These are phyloP conservation scores for Hassar affinis DNA, from an alignment of 2,113 vertebrate genomes.

Conservation along the genomic window DNA sequence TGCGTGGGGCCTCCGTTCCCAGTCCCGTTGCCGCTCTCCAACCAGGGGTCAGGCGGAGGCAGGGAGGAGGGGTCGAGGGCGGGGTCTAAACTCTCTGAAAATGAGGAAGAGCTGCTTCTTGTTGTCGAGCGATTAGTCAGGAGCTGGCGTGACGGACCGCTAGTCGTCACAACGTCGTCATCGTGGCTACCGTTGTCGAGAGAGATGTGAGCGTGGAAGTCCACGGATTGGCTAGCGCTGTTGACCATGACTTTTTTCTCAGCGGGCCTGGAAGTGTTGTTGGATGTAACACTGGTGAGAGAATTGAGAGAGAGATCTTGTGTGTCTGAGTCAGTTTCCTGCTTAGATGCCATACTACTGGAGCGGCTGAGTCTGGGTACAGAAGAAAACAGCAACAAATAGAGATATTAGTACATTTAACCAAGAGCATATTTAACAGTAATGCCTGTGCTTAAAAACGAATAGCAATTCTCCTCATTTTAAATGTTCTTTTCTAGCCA, in stretches of 20 bases:
- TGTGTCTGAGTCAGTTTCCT: slow-evolving; percentile 90
- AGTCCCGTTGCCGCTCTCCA: slow-evolving; percentile 83
- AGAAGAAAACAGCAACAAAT: slow-evolving; percentile 48
- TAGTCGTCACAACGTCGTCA: slow-evolving; percentile 64
- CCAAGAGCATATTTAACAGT: neutral
- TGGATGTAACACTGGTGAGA: slow-evolving; percentile 76
- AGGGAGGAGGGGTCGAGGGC: slow-evolving; percentile 93
- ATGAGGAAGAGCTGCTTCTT: slow-evolving; percentile 90
- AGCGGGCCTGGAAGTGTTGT: slow-evolving; percentile 72
- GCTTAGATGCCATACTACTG: slow-evolving; percentile 93
- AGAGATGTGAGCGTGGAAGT: slow-evolving; percentile 77
- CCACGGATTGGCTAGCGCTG: slow-evolving; percentile 78
- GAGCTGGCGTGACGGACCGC: slow-evolving; percentile 77
- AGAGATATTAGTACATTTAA: neutral
- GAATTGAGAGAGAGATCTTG: slow-evolving; percentile 83
- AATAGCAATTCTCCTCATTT: neutral
- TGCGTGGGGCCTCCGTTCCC: slow-evolving; percentile 65
- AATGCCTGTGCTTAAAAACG: neutral
- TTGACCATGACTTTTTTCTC: slow-evolving; percentile 82
- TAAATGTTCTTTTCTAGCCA: neutral
- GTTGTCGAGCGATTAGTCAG: slow-evolving; percentile 88
- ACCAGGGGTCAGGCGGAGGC: slow-evolving; percentile 95
- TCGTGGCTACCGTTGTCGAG: slow-evolving; percentile 78
- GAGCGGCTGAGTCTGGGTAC: slow-evolving; percentile 82
- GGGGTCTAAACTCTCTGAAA: slow-evolving; percentile 93